Conservation (phyloP, 2,888 invertebrate genomes). For the Chrysolina oricalcia region DNA sequence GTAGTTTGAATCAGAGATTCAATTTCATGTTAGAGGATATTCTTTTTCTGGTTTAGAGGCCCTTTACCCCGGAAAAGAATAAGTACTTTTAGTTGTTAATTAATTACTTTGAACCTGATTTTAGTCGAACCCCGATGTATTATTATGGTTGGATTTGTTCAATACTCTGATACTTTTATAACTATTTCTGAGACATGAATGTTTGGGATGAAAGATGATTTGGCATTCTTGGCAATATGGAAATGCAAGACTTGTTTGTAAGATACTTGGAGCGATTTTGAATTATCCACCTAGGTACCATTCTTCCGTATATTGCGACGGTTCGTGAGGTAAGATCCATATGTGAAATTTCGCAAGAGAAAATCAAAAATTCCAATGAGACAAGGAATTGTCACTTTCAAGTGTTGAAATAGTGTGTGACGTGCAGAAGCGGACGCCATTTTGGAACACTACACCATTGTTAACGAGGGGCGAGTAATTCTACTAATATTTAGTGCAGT, state of each 20-base stretch:
- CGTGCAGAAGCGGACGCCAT: conserved; percentile 67
- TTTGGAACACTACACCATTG: conserved; percentile 66
- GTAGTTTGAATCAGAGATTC: no score
- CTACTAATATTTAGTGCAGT: conserved; percentile 65
- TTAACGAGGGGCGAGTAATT: conserved; percentile 71
- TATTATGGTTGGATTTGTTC: no score
- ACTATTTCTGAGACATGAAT: no score
- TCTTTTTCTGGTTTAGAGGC: no score
- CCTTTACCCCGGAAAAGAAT: no score
- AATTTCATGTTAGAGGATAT: no score
- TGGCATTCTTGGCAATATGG: no score
- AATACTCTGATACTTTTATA: no score
- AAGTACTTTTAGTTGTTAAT: no score
- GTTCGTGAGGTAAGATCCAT: conserved; percentile 50
- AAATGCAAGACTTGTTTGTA: neutral
- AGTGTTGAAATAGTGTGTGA: conserved; percentile 65
- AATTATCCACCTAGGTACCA: neutral
- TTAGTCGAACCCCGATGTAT: no score
- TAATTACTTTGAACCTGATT: no score
- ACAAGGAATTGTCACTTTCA: conserved; percentile 51
- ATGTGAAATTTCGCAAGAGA: conserved; percentile 55
- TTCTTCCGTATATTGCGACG: neutral
- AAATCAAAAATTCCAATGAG: conserved; percentile 31
- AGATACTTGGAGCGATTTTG: neutral
- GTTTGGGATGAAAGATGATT: no score